phyloP scores from a whole-genome alignment of 1,140 invertebrate species.

The Drosophila pruinosa region DNA sequence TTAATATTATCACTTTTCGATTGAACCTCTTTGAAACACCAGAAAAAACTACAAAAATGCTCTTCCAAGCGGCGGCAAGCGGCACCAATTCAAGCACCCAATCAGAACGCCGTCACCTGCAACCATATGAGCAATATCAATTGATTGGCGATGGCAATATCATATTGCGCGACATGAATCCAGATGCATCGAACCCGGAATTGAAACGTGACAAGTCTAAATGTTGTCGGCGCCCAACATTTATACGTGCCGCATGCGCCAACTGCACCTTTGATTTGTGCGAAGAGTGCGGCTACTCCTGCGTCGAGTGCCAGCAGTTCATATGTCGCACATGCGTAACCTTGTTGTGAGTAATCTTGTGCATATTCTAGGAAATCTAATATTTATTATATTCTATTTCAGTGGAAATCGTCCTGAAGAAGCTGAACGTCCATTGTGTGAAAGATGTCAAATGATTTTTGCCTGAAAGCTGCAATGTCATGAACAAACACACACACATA shows the following conservation, averaged over 20 bases:
- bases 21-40: background rate
- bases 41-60: conserved; percentile 67
- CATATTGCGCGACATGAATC: conserved; percentile 38
- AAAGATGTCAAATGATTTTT: conserved; percentile 58
- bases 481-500: background rate
- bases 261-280: conserved; percentile 66
- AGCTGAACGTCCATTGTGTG: conserved; percentile 53
- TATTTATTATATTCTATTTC: background rate
- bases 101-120: background rate
- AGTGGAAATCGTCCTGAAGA: conserved; percentile 46
- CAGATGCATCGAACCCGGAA: conserved; percentile 40
- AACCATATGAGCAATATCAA: conserved; percentile 38
- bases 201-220: conserved; percentile 39
- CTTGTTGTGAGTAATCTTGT: conserved; percentile 62
- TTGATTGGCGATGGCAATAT: conserved; percentile 53
- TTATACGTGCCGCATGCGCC: conserved; percentile 51
- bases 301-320: conserved; percentile 58
- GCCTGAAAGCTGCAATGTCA: background rate
- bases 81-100: background rate
- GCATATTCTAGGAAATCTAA: background rate
- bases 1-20: background rate
- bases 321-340: conserved; percentile 67
- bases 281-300: conserved; percentile 74
- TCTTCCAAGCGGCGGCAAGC: conserved; percentile 53
- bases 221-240: conserved; percentile 54